Evolutionary conservation across 2,797 vertebrate species (phyloP).

Genomic region (Danionella dracula): DNA sequence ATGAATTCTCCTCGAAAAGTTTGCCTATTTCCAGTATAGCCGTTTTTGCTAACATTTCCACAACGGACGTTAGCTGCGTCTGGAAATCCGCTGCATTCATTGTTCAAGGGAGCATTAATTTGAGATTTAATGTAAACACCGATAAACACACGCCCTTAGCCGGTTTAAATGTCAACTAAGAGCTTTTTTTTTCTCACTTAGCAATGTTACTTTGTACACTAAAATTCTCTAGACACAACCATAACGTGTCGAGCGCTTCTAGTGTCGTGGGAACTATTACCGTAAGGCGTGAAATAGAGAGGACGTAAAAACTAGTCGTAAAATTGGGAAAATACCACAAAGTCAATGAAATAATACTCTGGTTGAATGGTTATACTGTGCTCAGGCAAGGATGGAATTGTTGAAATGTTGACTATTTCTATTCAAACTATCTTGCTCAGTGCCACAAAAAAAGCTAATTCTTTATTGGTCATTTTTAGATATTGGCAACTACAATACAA

Average conservation of each 20-base stretch:
- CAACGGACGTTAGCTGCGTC: conserved; percentile 61
- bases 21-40: conserved; percentile 67
- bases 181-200: neutral
- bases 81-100: conserved; percentile 54
- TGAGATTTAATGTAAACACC: neutral
- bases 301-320: neutral
- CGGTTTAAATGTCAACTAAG: neutral
- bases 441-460: too few relatives aligned
- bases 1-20: conserved; percentile 69
- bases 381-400: too few relatives aligned
- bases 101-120: neutral
- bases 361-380: too few relatives aligned
- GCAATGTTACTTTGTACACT: neutral
- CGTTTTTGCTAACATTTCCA: conserved; percentile 68
- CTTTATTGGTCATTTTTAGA: too few relatives aligned
- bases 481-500: too few relatives aligned
- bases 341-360: too few relatives aligned
- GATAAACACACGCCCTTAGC: neutral
- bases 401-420: too few relatives aligned
- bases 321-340: too few relatives aligned
- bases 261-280: neutral
- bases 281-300: neutral
- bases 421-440: too few relatives aligned
- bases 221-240: neutral
- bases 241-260: neutral